Conservation (phyloP, 2,113 vertebrate species). For the Chlamydotis undulata region DNA sequence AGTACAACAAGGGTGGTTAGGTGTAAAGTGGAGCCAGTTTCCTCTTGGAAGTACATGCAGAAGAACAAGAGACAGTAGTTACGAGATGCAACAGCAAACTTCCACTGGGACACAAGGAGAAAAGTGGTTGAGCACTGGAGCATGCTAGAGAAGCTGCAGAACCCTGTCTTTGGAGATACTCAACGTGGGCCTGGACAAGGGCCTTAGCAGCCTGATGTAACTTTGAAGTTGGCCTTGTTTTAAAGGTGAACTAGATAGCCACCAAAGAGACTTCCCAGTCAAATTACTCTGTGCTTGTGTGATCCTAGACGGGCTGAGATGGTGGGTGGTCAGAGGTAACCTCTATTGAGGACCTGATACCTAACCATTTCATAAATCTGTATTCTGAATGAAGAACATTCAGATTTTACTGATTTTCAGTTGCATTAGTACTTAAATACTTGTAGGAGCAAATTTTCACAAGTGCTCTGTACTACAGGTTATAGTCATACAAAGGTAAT, state of each 20-base stretch:
- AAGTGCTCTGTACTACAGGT: background rate
- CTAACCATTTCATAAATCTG: background rate
- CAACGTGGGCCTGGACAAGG: background rate
- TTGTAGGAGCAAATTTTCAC: background rate
- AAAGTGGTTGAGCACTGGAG: background rate
- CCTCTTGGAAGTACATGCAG: rapidly evolving
- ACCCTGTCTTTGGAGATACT: background rate
- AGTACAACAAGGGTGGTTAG: background rate
- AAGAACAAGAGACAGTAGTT: background rate
- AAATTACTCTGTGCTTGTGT: background rate
- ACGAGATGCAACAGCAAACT: background rate
- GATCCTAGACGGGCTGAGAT: background rate
- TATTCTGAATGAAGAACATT: background rate
- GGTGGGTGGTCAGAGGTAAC: background rate
- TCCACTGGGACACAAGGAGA: background rate
- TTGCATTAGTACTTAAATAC: background rate
- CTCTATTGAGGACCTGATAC: background rate
- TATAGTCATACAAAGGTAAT: background rate
- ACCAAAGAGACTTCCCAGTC: background rate
- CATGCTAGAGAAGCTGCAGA: background rate
- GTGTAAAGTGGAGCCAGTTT: background rate
- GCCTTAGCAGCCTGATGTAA: background rate
- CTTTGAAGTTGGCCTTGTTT: background rate
- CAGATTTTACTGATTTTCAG: background rate
- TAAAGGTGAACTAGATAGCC: background rate